Evolutionary conservation across 1,140 invertebrate species (phyloP).

Genomic region (Adelges cooleyi): DNA sequence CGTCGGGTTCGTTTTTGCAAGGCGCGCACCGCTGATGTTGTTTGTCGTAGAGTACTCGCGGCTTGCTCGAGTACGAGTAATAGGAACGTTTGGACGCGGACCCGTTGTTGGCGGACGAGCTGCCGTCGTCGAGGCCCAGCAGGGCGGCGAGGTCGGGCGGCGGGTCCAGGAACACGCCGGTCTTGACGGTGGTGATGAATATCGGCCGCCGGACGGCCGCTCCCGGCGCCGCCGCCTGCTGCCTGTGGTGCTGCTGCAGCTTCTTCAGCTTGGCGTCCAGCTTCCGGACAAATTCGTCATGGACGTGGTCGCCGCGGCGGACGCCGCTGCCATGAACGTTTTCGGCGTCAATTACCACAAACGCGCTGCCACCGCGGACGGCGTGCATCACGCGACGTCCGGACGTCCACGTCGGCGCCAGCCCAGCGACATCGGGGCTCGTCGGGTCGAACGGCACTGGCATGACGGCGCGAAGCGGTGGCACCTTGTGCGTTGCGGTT

Average conservation of each 20-base stretch:
- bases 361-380: neutral
- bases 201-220: conserved; percentile 30
- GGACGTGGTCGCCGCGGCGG: conserved; percentile 34
- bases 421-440: neutral
- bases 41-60: conserved; percentile 40
- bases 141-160: conserved; percentile 56
- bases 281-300: conserved; percentile 47
- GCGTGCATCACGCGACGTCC: neutral
- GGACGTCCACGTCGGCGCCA: neutral
- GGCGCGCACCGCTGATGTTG: neutral
- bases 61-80: conserved; percentile 49
- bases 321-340: conserved; percentile 32
- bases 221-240: neutral
- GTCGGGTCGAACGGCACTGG: conserved; percentile 10
- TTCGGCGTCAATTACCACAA: conserved; percentile 29
- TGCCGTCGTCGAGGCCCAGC: conserved; percentile 42
- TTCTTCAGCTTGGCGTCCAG: conserved; percentile 51
- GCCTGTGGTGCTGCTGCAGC: conserved; percentile 42
- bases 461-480: neutral
- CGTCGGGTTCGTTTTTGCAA: neutral
- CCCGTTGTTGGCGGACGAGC: conserved; percentile 33
- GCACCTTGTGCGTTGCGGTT: neutral
- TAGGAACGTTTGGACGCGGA: conserved; percentile 38
- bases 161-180: conserved; percentile 62
- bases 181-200: conserved; percentile 66